Evolutionary conservation across 2,113 vertebrate species (phyloP).

Genomic region (Mola mola): DNA sequence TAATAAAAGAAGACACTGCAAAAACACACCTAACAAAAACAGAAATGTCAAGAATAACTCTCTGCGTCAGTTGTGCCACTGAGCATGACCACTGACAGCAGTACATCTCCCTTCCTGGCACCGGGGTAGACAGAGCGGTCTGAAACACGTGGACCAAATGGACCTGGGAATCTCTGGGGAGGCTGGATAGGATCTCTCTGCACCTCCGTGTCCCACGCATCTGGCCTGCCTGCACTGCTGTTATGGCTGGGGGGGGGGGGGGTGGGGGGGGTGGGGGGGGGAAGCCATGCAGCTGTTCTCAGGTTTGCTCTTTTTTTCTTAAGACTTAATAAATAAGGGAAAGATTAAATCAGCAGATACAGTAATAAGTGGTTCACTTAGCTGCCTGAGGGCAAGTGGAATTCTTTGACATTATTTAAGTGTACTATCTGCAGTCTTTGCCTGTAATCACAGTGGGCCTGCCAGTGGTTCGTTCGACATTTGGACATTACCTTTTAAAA

Average conservation of each 20-base stretch:
- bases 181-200: constrained; percentile 54
- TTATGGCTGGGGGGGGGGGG: constrained; percentile 28
- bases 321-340: constrained; percentile 21
- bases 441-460: constrained; percentile 12
- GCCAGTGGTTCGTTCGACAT: constrained; percentile 38
- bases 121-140: constrained; percentile 21
- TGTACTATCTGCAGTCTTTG: not conserved
- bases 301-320: constrained; percentile 20
- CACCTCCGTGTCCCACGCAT: constrained; percentile 55
- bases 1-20: not conserved
- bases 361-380: constrained; percentile 19
- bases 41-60: constrained; percentile 10
- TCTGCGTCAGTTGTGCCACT: constrained; percentile 37
- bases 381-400: constrained; percentile 16
- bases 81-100: constrained; percentile 44
- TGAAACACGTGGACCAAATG: constrained; percentile 49
- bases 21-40: not conserved
- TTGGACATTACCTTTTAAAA: constrained; percentile 32
- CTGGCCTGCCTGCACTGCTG: constrained; percentile 37
- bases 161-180: constrained; percentile 31
- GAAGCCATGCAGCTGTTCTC: constrained; percentile 34
- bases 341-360: constrained; percentile 8
- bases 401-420: constrained; percentile 25
- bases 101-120: constrained; percentile 45
- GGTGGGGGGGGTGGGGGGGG: not conserved